Evolutionary conservation across 2,113 vertebrate genomes (phyloP), one percentile per base, ranked within the genome.

Genomic region (Grammomys surdaster): DNA sequence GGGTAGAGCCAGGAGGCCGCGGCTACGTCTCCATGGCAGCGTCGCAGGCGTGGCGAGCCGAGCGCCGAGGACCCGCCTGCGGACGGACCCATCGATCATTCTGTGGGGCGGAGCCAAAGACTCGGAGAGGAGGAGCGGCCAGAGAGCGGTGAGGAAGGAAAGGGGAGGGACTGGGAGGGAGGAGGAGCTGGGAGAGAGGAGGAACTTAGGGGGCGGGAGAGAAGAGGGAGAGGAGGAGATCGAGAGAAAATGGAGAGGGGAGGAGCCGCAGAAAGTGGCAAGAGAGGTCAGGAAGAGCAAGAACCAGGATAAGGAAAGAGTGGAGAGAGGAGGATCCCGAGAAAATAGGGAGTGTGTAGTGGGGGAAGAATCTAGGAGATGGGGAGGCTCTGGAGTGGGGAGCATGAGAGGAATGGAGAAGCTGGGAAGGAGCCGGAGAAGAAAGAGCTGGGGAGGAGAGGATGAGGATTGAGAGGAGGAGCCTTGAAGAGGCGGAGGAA

Each of bases 1-100:
- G 16, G 87, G 54, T 22, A 9, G 43, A 22, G 60, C 63, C 56
- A 0, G 48, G 14, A 54, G 20, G 58, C 63, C 16, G 67, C 48
- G 13, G 58, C 56, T 22, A 60, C 58, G 84, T 87, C 75, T 46
- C 94, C 77, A 77, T 80, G 67, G 89, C 82, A 95, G 63, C 81
- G 54, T 63, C 31, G 72, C 88, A 95, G 88, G 87, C 87, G 1
- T 11, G 51, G 51, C 33, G 8, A 81, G 51, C 31, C 31, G 73
- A 94, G 91, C 28, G 24, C 86, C 67, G 84, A 90, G 26, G 67
- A 17, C 7, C n/a, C 0, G 54, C 84, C 26, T 46, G 76, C 19
- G 33, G 8, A 33, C 10, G 2, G 60, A 54, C 48, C 76, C 54
- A 75, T 48, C 88, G 70, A 86, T 84, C 43, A 73, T 86, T 20